These are phyloP conservation scores for Agrotis exclamationis DNA, from an alignment of 2,888 invertebrate genomes.

Conservation along the genomic window DNA sequence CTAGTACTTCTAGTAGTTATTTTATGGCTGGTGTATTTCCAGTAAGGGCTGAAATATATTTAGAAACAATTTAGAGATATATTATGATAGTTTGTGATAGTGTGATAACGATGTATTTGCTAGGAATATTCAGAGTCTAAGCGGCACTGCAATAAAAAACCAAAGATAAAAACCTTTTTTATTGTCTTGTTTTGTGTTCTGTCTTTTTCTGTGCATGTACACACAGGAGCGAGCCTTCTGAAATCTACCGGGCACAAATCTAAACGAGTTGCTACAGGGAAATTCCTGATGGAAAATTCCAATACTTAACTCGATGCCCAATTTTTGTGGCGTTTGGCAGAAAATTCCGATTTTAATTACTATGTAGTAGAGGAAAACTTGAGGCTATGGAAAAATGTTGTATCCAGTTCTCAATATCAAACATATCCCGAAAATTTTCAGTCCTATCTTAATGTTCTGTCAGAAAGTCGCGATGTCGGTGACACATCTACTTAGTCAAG, in stretches of 20 bases:
- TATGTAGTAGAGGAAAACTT: neutral
- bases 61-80: neutral
- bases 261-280: too few species aligned
- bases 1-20: conserved; percentile 19
- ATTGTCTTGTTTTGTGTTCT: too few species aligned
- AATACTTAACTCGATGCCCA: neutral
- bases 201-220: too few species aligned
- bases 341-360: neutral
- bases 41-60: neutral
- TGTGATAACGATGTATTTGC: too few species aligned
- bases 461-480: neutral
- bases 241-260: too few species aligned
- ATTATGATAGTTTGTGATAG: too few species aligned
- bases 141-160: too few species aligned
- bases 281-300: neutral
- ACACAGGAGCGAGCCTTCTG: too few species aligned
- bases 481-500: conserved; percentile 30
- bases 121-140: too few species aligned
- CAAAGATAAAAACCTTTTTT: too few species aligned
- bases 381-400: too few species aligned
- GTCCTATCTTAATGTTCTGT: conserved; percentile 10
- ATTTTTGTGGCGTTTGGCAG: neutral
- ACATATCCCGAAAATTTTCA: neutral
- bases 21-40: conserved; percentile 1
- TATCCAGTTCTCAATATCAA: too few species aligned